Base-by-base conservation (phyloP, 2,888 invertebrate genomes). In the Syrista parreyssii region DNA sequence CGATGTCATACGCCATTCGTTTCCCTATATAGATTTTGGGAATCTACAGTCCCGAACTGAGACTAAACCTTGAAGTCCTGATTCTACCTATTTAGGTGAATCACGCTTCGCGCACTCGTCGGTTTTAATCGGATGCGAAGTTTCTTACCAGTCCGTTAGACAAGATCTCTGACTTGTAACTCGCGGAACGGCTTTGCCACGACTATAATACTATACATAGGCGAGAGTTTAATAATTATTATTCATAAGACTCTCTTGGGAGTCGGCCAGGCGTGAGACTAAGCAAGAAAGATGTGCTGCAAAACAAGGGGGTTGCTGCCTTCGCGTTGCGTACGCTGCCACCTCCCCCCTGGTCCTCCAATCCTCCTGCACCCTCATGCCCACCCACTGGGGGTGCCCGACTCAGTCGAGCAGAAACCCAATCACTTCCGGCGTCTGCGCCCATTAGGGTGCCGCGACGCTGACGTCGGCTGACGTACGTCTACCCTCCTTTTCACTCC, bases 341-440 rank as follows among this genome's bases (percentile, higher is more conserved):
- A 73, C 79, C 77, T 79, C 71, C 80, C 77, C 76, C 78, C 76
- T 78, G 68, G 78, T 77, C 79, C 80, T 79, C 80, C 76, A 80
- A 79, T 79, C 79, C 78, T 76, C 81, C 77, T 75, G 78, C 79
- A 79, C 73, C 76, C 75, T 77, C 78, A 68, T 76, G 74, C 78
- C 83, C 84, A 84, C 87, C 86, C 88, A 85, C 86, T 86, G 86
- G 84, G 88, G 87, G 87, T 86, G 88, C 89, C 87, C 88, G 91
- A 91, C 88, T 91, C 92, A 92, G 91, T 91, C 91, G 91, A 91
- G 92, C 91, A 91, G 92, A 93, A 93, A 93, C 92, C 93, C 93
- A 93, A 93, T 93, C 93, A 92, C 92, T 93, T 93, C 93, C 93
- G 92, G 92, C 93, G 93, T 93, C 93, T 91, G 91, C 90, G 90